A percentile compares a stretch with the other conserved stretches of the same genome.
phyloP scores from a whole-genome alignment of 2,888 invertebrate genomes.

The Lymantria dispar region DNA sequence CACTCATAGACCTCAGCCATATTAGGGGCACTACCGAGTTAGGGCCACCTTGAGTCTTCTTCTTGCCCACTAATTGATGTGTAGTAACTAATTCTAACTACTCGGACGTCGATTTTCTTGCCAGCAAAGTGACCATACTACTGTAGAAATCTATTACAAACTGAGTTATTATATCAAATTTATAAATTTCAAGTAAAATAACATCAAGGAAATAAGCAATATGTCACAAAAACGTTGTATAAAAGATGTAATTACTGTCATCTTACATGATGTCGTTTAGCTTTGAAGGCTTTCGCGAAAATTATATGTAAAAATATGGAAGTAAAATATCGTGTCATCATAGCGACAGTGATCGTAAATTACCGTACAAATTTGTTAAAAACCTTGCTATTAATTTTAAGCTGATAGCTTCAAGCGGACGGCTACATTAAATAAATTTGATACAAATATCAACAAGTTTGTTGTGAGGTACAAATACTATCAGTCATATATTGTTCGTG shows the following conservation, averaged over 20 bases:
- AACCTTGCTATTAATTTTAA: not conserved
- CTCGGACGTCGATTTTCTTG: no score
- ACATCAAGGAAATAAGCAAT: not conserved
- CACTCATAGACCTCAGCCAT: no score
- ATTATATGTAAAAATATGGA: constrained; percentile 39
- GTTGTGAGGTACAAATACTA: no score
- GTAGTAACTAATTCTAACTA: no score
- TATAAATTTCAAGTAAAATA: constrained; percentile 3
- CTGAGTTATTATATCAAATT: no score
- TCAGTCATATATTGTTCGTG: no score
- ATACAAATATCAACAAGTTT: no score
- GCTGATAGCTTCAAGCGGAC: constrained; percentile 13
- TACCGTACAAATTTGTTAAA: constrained; percentile 38
- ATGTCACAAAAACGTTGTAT: constrained; percentile 1
- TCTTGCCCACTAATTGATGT: no score
- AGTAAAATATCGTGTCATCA: constrained; percentile 39
- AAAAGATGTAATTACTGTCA: constrained; percentile 39
- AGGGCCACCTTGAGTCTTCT: no score
- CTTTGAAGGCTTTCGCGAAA: constrained; percentile 30
- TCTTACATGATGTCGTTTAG: constrained; percentile 20
- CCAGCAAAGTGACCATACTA: no score
- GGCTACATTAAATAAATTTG: not conserved
- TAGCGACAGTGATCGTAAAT: constrained; percentile 34
- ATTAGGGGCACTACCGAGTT: no score
- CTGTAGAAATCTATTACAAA: no score